phyloP scores from a whole-genome alignment of 1,140 invertebrate genomes.

The Drosophila subpulchrella region DNA sequence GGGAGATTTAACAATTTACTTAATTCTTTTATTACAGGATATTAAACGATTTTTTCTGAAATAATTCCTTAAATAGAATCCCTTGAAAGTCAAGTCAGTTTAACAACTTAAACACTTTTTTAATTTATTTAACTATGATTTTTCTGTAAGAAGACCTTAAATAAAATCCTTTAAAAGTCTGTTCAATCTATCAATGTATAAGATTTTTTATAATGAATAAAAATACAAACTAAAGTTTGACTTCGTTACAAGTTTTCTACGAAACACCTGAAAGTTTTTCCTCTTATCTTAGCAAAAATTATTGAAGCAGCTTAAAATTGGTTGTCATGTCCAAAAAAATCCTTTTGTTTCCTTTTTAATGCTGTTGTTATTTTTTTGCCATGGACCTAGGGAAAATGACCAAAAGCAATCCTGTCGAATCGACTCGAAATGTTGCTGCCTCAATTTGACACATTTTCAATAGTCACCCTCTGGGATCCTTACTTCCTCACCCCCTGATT shows the following conservation, averaged over 20 bases:
- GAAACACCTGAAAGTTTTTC: slow-evolving; percentile 32
- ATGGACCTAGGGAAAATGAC: slow-evolving; percentile 7
- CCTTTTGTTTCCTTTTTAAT: slow-evolving; percentile 8
- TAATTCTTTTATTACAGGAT: neutral
- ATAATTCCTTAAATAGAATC: neutral
- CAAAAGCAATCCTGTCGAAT: slow-evolving; percentile 45
- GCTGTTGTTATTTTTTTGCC: neutral
- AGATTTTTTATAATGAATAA: neutral
- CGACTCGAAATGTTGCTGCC: slow-evolving; percentile 19
- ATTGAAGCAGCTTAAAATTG: slow-evolving; percentile 37
- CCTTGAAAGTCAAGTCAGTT: neutral
- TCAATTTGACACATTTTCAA: slow-evolving; percentile 70
- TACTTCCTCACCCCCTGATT: neutral
- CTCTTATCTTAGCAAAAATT: slow-evolving; percentile 9
- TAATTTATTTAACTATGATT: too few species aligned
- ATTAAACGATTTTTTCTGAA: too few species aligned
- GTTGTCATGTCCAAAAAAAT: slow-evolving; percentile 22
- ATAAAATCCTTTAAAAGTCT: neutral
- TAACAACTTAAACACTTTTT: neutral
- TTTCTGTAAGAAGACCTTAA: too few species aligned
- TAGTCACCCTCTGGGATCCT: slow-evolving; percentile 24
- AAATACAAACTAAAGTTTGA: neutral
- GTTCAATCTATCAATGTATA: too few species aligned
- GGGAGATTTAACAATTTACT: neutral
- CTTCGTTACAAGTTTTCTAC: slow-evolving; percentile 3